phyloP scores from a whole-genome alignment of 1,140 invertebrate genomes.

The Tetraneura akinire region DNA sequence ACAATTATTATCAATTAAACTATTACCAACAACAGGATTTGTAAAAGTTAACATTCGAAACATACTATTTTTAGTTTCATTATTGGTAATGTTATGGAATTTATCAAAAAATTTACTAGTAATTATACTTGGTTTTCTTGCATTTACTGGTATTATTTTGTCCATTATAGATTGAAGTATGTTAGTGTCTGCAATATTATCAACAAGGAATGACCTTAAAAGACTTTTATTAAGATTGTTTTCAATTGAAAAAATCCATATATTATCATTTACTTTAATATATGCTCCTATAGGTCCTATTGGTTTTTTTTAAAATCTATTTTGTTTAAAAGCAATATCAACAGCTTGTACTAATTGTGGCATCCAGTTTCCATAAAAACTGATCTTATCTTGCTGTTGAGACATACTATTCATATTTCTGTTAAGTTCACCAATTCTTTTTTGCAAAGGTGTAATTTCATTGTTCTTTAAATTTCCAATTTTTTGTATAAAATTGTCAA shows the following conservation, averaged over 20 bases:
- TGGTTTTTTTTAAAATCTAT: constrained; percentile 69
- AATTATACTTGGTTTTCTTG: constrained; percentile 67
- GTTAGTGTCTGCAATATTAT: constrained; percentile 58
- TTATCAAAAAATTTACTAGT: constrained; percentile 68
- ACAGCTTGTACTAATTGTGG: constrained; percentile 64
- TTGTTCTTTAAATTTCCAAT: constrained; percentile 53
- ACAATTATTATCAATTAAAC: constrained; percentile 77
- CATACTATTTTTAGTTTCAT: constrained; percentile 63
- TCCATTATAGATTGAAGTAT: constrained; percentile 62
- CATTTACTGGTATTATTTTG: constrained; percentile 59
- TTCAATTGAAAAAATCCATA: constrained; percentile 75
- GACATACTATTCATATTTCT: constrained; percentile 59
- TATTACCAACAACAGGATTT: constrained; percentile 79
- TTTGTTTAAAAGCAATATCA: constrained; percentile 61
- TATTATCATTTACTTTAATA: constrained; percentile 69
- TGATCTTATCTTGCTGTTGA: constrained; percentile 60
- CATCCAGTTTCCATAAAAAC: constrained; percentile 66
- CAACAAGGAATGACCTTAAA: constrained; percentile 72
- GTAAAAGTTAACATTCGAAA: constrained; percentile 71
- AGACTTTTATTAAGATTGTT: constrained; percentile 64
- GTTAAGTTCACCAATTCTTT: constrained; percentile 59
- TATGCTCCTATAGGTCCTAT: constrained; percentile 74
- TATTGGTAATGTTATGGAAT: constrained; percentile 59
- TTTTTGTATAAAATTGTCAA: constrained; percentile 25
- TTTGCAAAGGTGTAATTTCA: constrained; percentile 56